Conservation (phyloP, 1,140 invertebrate species). For the Formica selysi region DNA sequence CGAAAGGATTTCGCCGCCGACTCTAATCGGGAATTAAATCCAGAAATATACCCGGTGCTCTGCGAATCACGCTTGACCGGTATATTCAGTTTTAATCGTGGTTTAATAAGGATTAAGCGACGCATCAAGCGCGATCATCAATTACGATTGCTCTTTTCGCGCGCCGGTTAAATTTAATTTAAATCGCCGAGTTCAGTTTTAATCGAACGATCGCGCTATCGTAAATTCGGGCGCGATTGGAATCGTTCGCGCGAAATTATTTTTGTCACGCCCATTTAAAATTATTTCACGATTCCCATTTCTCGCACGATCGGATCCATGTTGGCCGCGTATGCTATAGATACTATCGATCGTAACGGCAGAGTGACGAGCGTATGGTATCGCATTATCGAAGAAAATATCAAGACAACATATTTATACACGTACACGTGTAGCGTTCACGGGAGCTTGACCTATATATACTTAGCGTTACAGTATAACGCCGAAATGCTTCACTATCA, state of each 20-base stretch:
- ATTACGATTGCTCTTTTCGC: slow-evolving; percentile 58
- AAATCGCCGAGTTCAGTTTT: slow-evolving; percentile 62
- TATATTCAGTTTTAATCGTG: slow-evolving; percentile 62
- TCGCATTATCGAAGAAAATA: slow-evolving; percentile 66
- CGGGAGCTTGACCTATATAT: slow-evolving; percentile 76
- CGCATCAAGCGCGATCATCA: slow-evolving; percentile 10
- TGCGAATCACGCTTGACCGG: slow-evolving; percentile 18
- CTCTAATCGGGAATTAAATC: slow-evolving; percentile 63
- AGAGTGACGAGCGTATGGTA: neutral
- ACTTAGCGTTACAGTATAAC: slow-evolving; percentile 65
- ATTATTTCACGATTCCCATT: slow-evolving; percentile 37
- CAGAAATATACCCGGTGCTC: slow-evolving; percentile 40
- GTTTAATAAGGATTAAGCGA: slow-evolving; percentile 69
- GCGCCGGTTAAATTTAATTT: slow-evolving; percentile 56
- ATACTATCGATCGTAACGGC: neutral
- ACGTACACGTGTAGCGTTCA: slow-evolving; percentile 60
- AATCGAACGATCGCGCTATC: slow-evolving; percentile 39
- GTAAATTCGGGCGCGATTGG: slow-evolving; percentile 2
- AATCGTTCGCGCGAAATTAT: slow-evolving; percentile 1
- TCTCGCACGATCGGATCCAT: slow-evolving; percentile 17
- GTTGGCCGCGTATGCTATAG: neutral
- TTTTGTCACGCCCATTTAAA: slow-evolving; percentile 17
- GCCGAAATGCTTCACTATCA: slow-evolving; percentile 75
- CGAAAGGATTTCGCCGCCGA: slow-evolving; percentile 31
- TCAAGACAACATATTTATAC: slow-evolving; percentile 69